These are phyloP conservation scores for Silurus aristotelis DNA, from an alignment of 2,797 vertebrate species.

Conservation along the genomic window DNA sequence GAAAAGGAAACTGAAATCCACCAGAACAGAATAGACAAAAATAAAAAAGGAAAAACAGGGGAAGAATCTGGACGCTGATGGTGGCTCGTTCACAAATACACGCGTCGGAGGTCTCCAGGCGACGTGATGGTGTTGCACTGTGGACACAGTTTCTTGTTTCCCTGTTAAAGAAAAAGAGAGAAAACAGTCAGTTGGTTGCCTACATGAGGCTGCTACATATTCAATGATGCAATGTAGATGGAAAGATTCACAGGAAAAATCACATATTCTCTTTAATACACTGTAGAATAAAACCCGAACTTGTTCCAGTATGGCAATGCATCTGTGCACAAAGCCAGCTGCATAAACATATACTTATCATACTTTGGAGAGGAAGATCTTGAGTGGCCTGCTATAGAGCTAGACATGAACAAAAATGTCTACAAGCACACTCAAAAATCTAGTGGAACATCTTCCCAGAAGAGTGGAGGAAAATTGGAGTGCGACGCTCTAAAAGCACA, in stretches of 20 bases:
- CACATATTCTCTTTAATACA: no score
- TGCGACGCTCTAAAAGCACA: no score
- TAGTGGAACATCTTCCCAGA: no score
- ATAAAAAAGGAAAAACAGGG: constrained; percentile 22
- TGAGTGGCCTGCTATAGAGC: no score
- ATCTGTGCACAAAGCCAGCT: no score
- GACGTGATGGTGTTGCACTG: constrained; percentile 99
- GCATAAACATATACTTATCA: no score
- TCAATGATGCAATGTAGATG: not conserved
- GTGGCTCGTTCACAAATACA: constrained; percentile 91
- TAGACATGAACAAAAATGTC: no score
- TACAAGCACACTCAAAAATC: no score
- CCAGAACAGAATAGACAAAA: constrained; percentile 45
- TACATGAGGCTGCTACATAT: not conserved
- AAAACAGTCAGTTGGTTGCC: not conserved
- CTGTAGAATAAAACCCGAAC: no score
- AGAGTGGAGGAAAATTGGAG: no score
- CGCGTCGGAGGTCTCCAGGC: constrained; percentile 94
- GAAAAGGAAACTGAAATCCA: constrained; percentile 54
- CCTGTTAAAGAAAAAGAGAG: constrained; percentile 71
- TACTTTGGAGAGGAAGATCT: no score
- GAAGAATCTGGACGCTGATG: constrained; percentile 43
- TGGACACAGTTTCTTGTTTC: constrained; percentile 98
- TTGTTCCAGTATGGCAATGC: no score
- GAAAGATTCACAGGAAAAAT: not conserved